Evolutionary conservation across 2,888 invertebrate genomes (phyloP).

Genomic region (Drepanosiphum platanoidis): DNA sequence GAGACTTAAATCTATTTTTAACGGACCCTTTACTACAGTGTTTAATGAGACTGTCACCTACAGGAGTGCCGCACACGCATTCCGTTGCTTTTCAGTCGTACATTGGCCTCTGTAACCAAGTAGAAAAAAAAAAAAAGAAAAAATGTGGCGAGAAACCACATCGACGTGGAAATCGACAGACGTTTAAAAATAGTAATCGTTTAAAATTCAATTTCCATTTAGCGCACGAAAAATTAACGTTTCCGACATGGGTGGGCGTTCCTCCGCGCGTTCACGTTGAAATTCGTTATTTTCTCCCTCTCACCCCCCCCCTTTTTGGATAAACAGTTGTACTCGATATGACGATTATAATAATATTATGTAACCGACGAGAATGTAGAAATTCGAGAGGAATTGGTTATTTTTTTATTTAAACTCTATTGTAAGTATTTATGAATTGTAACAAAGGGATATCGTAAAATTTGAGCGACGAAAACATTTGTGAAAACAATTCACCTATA

Average conservation of each 20-base stretch:
- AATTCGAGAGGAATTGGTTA: too few species aligned
- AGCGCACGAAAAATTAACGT: background rate
- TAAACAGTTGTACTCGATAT: too few species aligned
- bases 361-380: too few species aligned
- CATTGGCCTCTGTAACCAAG: slow-evolving; percentile 3
- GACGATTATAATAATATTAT: too few species aligned
- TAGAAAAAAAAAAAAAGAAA: background rate
- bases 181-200: slow-evolving; percentile 39
- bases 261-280: background rate
- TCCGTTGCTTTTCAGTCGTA: background rate
- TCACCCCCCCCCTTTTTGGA: too few species aligned
- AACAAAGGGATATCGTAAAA: too few species aligned
- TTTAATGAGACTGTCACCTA: slow-evolving; percentile 53
- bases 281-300: background rate
- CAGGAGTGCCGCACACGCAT: slow-evolving; percentile 8
- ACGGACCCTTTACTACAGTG: slow-evolving; percentile 26
- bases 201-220: background rate
- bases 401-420: too few species aligned
- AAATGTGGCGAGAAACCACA: background rate
- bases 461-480: too few species aligned
- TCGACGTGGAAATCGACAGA: slow-evolving; percentile 29
- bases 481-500: too few species aligned
- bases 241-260: background rate
- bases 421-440: too few species aligned
- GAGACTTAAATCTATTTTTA: slow-evolving; percentile 54